Evolutionary conservation across 2,888 invertebrate species (phyloP), one percentile per base, ranked within the genome.

Genomic region (Drosophila siamana): DNA sequence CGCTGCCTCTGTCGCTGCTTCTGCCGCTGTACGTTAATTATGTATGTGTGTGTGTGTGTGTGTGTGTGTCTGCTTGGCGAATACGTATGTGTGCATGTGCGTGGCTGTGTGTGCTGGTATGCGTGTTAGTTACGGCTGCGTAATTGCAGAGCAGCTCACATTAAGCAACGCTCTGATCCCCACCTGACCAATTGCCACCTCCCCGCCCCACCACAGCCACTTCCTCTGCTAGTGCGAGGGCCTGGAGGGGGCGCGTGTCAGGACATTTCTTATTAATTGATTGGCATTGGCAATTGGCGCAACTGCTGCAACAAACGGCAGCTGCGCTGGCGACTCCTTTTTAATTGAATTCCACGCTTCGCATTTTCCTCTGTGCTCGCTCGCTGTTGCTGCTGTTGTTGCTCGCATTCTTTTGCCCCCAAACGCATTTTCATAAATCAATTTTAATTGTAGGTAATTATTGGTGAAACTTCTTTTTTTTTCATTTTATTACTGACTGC

Each of bases 361-460:
- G 26, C 44, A 2, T 51, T 38, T 15, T 13, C 24, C 38, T 30
- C 15, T 43, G 55, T 43, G 55, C 19, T 19, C 19, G 1, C 19
- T 19, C 3, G 19, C 19, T 19, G 19, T 3, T 19, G 19, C 19
- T 19, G 4, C 26, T 7, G 26, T 28, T 62, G 55, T 22, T 40
- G 30, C 51, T 9, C 5, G 22, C 30, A 19, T 33, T 41, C 30
- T 43, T 63, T 41, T 59, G 19, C 19, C 38, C 44, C 56, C 22
- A 28, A 22, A 13, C 67, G 64, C 73, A 70, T 75, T 77, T 84
- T 66, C 79, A 84, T 90, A 90, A 90, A 90, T 90, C 90, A 88
- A 82, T 77, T 90, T 90, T 90, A 89, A 90, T 89, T 88, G 86
- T 78, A 74, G 87, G 87, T 84, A 90, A 89, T 90, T 90, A 89